Conservation (phyloP, 2,113 vertebrate genomes). For the Lipophrys pholis region DNA sequence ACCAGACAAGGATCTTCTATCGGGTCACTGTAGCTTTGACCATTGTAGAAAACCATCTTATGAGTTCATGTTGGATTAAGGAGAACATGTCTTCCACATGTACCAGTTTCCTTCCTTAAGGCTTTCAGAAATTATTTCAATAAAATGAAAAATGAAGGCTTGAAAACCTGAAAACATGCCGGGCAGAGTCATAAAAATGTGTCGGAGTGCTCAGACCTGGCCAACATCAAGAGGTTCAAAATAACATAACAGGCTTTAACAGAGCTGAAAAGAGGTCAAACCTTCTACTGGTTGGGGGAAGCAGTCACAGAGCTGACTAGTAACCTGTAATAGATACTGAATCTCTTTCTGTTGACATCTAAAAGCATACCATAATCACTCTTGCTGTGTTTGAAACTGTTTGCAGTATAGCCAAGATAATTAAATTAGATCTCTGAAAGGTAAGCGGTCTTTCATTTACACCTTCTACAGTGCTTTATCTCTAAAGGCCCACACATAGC, state of each 20-base stretch:
- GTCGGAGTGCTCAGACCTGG: no score
- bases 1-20: no score
- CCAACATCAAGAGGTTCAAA: no score
- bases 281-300: background rate
- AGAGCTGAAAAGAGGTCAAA: background rate
- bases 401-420: background rate
- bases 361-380: background rate
- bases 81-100: no score
- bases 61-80: no score
- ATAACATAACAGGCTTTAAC: background rate
- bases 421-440: background rate
- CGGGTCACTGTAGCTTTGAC: no score
- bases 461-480: slow-evolving; percentile 2
- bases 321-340: background rate
- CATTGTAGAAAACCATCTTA: no score
- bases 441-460: background rate
- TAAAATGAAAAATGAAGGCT: no score
- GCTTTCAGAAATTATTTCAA: no score
- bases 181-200: no score
- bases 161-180: no score
- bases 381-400: background rate
- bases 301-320: background rate
- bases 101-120: no score
- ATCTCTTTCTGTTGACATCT: background rate
- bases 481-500: background rate